These are phyloP conservation scores for Anolis apletophallus DNA, from an alignment of 2,797 vertebrate genomes.

Conservation along the genomic window DNA sequence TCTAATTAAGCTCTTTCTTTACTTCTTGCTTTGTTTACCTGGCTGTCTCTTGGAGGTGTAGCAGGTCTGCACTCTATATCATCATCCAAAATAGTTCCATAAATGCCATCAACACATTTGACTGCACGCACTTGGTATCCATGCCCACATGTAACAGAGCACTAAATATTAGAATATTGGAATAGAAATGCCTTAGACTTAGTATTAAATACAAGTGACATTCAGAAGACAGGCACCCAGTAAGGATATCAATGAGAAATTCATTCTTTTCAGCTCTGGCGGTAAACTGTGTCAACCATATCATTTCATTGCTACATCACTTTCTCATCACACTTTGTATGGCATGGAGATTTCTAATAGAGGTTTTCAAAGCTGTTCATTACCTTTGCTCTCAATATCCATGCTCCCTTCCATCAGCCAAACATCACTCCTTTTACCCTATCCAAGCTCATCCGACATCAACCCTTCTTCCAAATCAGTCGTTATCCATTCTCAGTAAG, in stretches of 20 bases:
- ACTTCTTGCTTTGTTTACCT: constrained; percentile 75
- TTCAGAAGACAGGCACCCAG: background rate
- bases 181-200: constrained; percentile 12
- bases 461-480: background rate
- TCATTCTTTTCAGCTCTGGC: background rate
- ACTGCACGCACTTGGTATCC: constrained; percentile 93
- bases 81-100: constrained; percentile 80
- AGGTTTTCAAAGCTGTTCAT: background rate
- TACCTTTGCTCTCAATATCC: background rate
- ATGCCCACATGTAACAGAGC: constrained; percentile 88
- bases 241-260: background rate
- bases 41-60: constrained; percentile 86
- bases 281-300: background rate
- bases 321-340: background rate
- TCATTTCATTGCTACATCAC: background rate
- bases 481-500: background rate
- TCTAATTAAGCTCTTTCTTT: background rate
- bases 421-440: background rate
- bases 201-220: background rate
- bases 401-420: background rate
- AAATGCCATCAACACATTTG: constrained; percentile 83
- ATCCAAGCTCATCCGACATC: background rate
- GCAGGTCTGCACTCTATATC: constrained; percentile 88
- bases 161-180: constrained; percentile 78
- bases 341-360: background rate